Evolutionary conservation across 2,113 vertebrate species (phyloP), one percentile per base, ranked within the genome.

Genomic region (Eurypyga helias): DNA sequence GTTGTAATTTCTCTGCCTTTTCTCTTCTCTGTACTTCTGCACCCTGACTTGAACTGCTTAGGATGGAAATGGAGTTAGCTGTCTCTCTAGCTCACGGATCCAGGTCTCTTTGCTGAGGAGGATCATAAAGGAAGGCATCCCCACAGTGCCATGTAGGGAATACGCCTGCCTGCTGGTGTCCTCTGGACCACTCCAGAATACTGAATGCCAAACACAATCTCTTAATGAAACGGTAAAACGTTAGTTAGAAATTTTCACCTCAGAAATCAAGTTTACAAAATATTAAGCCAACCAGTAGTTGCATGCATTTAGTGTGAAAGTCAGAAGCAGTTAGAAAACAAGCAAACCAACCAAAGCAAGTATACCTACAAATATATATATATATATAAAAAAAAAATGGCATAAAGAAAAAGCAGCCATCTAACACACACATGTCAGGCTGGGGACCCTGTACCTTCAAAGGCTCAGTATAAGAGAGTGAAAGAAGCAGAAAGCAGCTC

Each of bases 271-370:
- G 41, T 87, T 94, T 90, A 91, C 84, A 96, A 84, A 94, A 83
- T 88, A 96, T 85, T 84, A 97, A 97, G 87, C 91, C 91, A 95
- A 95, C 72, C 93, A 93, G 61, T 83, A 94, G 87, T 73, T 93
- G 94, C 98, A 98, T 98, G 97, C 97, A 97, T 82, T 98, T 98
- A 97, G 96, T 96, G 96, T 96, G 96, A 95, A 97, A 97, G 96
- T 97, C 95, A 96, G 96, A 98, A 97, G 97, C 96, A 0, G 97
- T 97, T 97, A 97, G 96, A 95, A 88, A 92, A 93, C 88, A 96
- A 97, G 97, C 96, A 97, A 97, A 97, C 83, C 89, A 96, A 97
- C 79, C 93, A 96, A 97, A 98, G 97, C 92, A 91, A 94, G 89
- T 95, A 90, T 79, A 97, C 66, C 87, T 96, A 84, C 61, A 94